Conservation (phyloP, 2,113 vertebrate genomes). For the Oryzias woworae region DNA sequence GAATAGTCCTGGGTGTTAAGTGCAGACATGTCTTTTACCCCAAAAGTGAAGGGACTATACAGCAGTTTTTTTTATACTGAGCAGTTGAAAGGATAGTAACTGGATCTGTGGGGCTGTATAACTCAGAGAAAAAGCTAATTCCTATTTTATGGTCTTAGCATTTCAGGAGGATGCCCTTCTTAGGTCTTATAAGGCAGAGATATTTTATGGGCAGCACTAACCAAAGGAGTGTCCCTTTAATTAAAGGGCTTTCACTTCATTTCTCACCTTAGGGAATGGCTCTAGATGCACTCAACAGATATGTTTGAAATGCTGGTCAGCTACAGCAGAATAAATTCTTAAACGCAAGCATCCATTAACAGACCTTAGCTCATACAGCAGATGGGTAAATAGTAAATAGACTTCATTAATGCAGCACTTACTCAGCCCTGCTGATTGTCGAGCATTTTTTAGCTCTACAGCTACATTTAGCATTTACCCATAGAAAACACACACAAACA, state of each 20-base stretch:
- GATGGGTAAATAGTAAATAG: too few species aligned
- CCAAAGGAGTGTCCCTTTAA: slow-evolving; percentile 17
- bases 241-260: slow-evolving; percentile 18
- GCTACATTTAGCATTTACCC: background rate
- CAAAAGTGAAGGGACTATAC: slow-evolving; percentile 3
- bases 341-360: background rate
- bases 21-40: slow-evolving; percentile 24
- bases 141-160: slow-evolving; percentile 46
- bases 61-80: slow-evolving; percentile 14
- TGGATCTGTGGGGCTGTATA: slow-evolving; percentile 28
- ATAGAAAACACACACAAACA: background rate
- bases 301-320: background rate
- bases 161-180: slow-evolving; percentile 36
- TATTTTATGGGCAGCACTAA: slow-evolving; percentile 43
- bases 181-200: slow-evolving; percentile 19
- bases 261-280: slow-evolving; percentile 3
- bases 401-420: background rate
- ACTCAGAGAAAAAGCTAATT: slow-evolving; percentile 42
- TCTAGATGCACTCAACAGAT: slow-evolving; percentile 8
- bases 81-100: slow-evolving; percentile 34
- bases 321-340: slow-evolving; percentile 4
- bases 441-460: too few species aligned
- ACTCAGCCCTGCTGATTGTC: background rate
- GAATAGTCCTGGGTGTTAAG: slow-evolving; percentile 15
- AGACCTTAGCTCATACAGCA: too few species aligned